A percentile compares a stretch with the other conserved stretches of the same genome.
Conservation (phyloP, 2,797 vertebrate genomes). For the Hozukius guyotensis region DNA sequence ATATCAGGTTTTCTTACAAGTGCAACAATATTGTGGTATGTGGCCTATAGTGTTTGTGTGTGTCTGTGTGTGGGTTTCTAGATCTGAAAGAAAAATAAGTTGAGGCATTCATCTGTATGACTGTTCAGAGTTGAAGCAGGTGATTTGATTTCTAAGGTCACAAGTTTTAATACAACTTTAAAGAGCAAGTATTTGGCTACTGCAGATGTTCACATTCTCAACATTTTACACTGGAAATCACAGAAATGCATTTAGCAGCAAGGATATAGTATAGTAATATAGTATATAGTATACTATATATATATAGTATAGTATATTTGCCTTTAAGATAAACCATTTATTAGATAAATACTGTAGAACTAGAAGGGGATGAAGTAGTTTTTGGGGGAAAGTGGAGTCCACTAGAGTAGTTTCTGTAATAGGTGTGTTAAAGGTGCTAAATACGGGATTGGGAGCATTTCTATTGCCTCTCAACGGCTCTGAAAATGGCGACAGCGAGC, state of each 20-base stretch:
- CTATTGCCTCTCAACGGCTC: too few relatives aligned
- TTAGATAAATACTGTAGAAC: not conserved
- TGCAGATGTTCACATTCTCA: not conserved
- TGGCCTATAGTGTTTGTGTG: too few relatives aligned
- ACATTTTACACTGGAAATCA: not conserved
- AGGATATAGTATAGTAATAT: not conserved
- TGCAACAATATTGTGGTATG: not conserved
- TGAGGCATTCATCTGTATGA: not conserved
- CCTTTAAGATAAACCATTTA: not conserved
- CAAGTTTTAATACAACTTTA: not conserved
- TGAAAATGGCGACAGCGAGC: accelerated
- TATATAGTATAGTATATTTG: too few relatives aligned
- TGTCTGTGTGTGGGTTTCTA: not conserved
- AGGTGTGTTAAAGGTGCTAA: not conserved
- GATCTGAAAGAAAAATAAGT: not conserved
- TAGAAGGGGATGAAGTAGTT: not conserved
- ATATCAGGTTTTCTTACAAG: not conserved
- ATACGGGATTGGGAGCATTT: too few relatives aligned
- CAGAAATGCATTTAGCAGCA: not conserved
- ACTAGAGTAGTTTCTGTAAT: not conserved
- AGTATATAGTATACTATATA: too few relatives aligned
- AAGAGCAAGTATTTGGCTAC: not conserved
- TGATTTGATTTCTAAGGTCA: not conserved
- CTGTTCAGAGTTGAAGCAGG: not conserved
- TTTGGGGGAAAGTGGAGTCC: not conserved